phyloP scores from a whole-genome alignment of 2,797 vertebrate genomes.

The Vespertilio murinus region DNA sequence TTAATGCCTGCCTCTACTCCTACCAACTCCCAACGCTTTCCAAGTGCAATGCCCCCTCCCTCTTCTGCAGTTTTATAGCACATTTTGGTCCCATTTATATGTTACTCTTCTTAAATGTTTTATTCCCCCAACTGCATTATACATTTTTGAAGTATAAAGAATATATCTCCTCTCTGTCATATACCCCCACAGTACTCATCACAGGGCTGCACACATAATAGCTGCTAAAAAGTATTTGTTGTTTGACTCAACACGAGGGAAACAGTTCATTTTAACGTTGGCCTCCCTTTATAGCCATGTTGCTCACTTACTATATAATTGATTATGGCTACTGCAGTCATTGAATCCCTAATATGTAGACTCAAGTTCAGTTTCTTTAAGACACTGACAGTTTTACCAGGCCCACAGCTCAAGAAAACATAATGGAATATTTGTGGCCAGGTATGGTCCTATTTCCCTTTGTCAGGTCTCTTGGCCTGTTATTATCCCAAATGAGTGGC shows the following conservation, averaged over 20 bases:
- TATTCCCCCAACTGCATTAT: background rate
- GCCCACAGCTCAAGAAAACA: background rate
- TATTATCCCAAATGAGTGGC: conserved; percentile 69
- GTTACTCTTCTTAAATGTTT: conserved; percentile 36
- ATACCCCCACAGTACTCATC: background rate
- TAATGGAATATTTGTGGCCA: conserved; percentile 63
- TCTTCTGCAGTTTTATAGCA: background rate
- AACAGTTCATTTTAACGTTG: background rate
- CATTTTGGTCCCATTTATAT: background rate
- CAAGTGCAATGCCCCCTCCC: background rate
- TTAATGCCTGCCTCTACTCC: background rate
- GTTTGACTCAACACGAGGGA: conserved; percentile 10
- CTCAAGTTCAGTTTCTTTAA: conserved; percentile 23
- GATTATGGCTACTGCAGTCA: background rate
- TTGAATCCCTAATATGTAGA: conserved; percentile 38
- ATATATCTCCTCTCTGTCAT: background rate
- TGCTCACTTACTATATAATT: conserved; percentile 41
- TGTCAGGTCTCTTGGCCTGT: conserved; percentile 52
- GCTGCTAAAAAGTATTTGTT: background rate
- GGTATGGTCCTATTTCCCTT: conserved; percentile 37
- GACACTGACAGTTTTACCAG: conserved; percentile 58
- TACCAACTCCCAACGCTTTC: background rate
- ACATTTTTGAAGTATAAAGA: background rate
- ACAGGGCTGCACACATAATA: background rate
- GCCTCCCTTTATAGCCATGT: background rate